Percentiles rank a stretch among this genome's conserved stretches.
phyloP scores from a whole-genome alignment of 2,888 invertebrate genomes.

The Drosophila fulvimacula region DNA sequence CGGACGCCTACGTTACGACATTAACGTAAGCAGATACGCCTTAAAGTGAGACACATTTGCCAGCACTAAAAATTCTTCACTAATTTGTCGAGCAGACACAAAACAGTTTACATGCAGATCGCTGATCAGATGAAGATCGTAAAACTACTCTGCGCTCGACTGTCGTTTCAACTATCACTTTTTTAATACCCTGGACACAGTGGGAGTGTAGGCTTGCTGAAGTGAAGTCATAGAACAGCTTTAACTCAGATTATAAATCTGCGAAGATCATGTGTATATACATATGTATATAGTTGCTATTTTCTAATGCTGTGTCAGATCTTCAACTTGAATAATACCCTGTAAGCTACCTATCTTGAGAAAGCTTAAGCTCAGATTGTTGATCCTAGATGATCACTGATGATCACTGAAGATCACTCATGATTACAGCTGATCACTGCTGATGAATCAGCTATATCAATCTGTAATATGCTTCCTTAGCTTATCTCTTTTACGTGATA shows the following conservation, averaged over 20 bases:
- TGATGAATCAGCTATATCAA: neutral
- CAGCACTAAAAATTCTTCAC: slow-evolving; percentile 48
- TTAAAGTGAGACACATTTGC: slow-evolving; percentile 38
- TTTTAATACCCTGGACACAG: slow-evolving; percentile 10
- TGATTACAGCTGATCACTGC: too few relatives aligned
- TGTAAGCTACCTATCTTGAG: neutral
- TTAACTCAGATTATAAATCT: neutral
- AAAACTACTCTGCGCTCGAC: slow-evolving; percentile 4
- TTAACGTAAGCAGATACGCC: slow-evolving; percentile 6
- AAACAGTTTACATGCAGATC: slow-evolving; percentile 24
- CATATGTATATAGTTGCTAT: neutral
- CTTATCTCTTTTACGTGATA: neutral
- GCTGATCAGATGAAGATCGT: slow-evolving; percentile 16
- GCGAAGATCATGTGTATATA: neutral
- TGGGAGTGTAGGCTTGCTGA: neutral
- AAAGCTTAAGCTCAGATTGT: too few relatives aligned
- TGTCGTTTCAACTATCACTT: slow-evolving; percentile 68
- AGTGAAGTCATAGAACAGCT: neutral
- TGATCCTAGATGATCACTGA: too few relatives aligned
- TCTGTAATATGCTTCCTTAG: too few relatives aligned
- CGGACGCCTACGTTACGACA: slow-evolving; percentile 18
- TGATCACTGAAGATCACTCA: too few relatives aligned
- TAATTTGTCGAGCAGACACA: slow-evolving; percentile 59
- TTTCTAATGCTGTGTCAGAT: too few relatives aligned
- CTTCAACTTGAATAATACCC: too few relatives aligned